These are phyloP conservation scores for Sphyrna mokarran DNA, from an alignment of 2,113 vertebrate species.

Conservation along the genomic window DNA sequence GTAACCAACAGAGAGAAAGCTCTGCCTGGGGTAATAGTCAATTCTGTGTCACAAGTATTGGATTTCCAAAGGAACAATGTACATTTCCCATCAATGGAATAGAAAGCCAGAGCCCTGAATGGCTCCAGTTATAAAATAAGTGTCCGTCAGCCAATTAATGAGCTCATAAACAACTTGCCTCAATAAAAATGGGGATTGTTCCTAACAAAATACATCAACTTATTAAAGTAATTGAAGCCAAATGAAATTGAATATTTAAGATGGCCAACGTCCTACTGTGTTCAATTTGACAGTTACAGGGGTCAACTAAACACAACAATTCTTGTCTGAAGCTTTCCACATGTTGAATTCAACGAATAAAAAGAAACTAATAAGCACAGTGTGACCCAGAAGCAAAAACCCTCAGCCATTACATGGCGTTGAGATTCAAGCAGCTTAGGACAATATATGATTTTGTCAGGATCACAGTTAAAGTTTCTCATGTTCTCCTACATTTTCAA, in stretches of 20 bases:
- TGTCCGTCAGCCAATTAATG: not conserved
- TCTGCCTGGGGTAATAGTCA: not conserved
- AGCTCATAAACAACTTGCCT: not conserved
- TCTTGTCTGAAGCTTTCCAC: not conserved
- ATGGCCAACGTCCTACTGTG: not conserved
- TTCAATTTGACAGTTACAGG: not conserved
- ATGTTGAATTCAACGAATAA: not conserved
- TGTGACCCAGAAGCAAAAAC: not conserved
- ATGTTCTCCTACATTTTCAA: not conserved
- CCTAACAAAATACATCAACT: not conserved
- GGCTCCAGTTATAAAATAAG: not conserved
- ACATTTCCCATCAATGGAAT: not conserved
- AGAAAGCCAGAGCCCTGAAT: not conserved
- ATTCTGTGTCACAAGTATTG: not conserved
- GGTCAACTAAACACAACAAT: not conserved
- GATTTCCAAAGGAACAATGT: not conserved
- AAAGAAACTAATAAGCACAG: not conserved
- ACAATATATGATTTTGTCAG: not conserved
- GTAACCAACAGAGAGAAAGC: not conserved
- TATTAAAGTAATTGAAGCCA: not conserved
- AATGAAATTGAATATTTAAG: not conserved
- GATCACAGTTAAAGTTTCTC: not conserved
- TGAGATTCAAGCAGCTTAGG: not conserved
- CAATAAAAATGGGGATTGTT: not conserved
- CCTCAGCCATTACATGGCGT: not conserved